Evolutionary conservation across 2,888 invertebrate genomes (phyloP).

Genomic region (Camponotus fellah): DNA sequence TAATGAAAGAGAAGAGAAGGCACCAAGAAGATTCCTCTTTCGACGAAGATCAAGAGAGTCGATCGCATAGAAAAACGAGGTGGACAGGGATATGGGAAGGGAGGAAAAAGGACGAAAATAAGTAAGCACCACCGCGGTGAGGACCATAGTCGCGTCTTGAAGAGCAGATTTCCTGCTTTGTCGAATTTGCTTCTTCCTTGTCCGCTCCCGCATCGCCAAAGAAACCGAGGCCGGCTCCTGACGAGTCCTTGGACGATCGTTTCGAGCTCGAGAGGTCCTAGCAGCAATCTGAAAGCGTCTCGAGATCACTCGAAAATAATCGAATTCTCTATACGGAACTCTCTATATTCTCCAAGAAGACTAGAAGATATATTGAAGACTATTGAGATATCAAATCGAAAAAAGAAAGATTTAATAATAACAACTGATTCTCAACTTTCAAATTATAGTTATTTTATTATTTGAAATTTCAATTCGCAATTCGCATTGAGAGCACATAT

Average conservation of each 20-base stretch:
- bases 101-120: constrained; percentile 61
- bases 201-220: constrained; percentile 26
- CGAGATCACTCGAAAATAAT: constrained; percentile 75
- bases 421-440: neutral
- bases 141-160: constrained; percentile 33
- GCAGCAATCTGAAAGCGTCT: constrained; percentile 67
- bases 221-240: neutral
- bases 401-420: neutral
- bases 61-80: constrained; percentile 62
- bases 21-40: constrained; percentile 57
- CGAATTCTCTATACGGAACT: constrained; percentile 60
- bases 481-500: neutral
- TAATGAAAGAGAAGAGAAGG: constrained; percentile 77
- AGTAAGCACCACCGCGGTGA: constrained; percentile 62
- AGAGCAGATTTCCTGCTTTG: constrained; percentile 56
- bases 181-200: constrained; percentile 68
- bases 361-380: neutral
- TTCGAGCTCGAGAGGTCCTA: constrained; percentile 55
- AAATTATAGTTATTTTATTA: neutral
- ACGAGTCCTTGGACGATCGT: constrained; percentile 55
- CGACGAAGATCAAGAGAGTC: constrained; percentile 75
- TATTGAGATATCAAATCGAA: constrained; percentile 1
- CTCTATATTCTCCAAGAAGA: neutral
- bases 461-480: neutral
- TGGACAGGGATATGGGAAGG: constrained; percentile 27